phyloP scores from a whole-genome alignment of 2,797 vertebrate species.

The Tenualosa thibaudeaui region DNA sequence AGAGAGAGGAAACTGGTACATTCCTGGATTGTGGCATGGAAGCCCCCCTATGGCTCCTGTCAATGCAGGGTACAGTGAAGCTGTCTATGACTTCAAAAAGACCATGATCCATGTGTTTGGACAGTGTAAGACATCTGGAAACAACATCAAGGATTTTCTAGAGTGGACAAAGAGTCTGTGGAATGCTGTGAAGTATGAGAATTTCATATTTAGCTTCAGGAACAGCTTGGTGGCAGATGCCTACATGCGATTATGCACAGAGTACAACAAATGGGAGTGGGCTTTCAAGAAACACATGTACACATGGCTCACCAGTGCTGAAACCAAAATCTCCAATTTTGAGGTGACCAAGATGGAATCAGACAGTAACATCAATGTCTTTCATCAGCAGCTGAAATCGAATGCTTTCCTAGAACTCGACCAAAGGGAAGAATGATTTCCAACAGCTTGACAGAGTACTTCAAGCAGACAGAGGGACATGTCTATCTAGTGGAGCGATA shows the following conservation, averaged over 20 bases:
- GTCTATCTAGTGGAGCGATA: slow-evolving; percentile 64
- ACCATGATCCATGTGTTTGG: slow-evolving; percentile 66
- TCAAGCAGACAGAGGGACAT: slow-evolving; percentile 58
- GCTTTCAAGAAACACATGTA: slow-evolving; percentile 61
- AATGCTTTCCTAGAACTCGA: slow-evolving; percentile 49
- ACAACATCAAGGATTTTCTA: slow-evolving; percentile 65
- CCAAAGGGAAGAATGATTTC: slow-evolving; percentile 50
- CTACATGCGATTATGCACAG: slow-evolving; percentile 62
- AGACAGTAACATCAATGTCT: slow-evolving; percentile 17
- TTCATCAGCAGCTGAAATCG: slow-evolving; percentile 34
- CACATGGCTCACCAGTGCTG: slow-evolving; percentile 51
- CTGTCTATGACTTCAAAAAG: slow-evolving; percentile 74
- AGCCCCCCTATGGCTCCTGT: slow-evolving; percentile 81
- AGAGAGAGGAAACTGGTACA: slow-evolving; percentile 75
- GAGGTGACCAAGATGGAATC: slow-evolving; percentile 26
- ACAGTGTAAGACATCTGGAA: slow-evolving; percentile 49
- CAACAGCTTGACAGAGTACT: slow-evolving; percentile 57
- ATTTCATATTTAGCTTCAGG: slow-evolving; percentile 74
- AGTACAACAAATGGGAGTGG: slow-evolving; percentile 69
- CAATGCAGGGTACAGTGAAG: slow-evolving; percentile 76
- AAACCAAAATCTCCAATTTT: slow-evolving; percentile 58
- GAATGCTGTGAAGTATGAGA: slow-evolving; percentile 70
- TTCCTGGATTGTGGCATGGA: slow-evolving; percentile 81
- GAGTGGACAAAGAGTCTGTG: slow-evolving; percentile 73
- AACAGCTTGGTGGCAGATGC: slow-evolving; percentile 71